Evolutionary conservation across 2,113 vertebrate genomes (phyloP), one percentile per base, ranked within the genome.

Genomic region (Apteryx owenii): DNA sequence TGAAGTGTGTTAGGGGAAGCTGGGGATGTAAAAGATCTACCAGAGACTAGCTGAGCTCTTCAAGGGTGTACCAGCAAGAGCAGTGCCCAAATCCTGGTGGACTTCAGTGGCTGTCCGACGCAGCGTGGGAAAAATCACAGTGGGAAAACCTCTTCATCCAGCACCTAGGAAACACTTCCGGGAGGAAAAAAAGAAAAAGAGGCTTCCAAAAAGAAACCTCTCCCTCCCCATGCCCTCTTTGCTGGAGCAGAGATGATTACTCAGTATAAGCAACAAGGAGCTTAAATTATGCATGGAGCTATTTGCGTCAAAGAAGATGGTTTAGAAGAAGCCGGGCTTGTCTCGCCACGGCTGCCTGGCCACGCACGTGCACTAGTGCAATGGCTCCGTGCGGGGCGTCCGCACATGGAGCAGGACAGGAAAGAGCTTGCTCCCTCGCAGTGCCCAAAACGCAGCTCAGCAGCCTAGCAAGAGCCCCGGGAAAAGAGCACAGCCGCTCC

Each of bases 31-130:
- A 33, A 60, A 26, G 54, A 18, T 31, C 56, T 60, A 17, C 29
- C 29, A 15, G 56, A 58, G 29, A 58, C 9, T 58, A 15, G 19
- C 29, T 31, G 31, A 31, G 56, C 29, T 60, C 56, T 60, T 19
- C 54, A 31, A 8, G 14, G 28, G 5, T 29, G 8, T 31, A 60
- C 31, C 31, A 58, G 56, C 8, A 31, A 31, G 51, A 22, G 15
- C 0, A 2, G 4, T 17, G 4, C 31, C 8, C 36, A 26, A 7
- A 18, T 11, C 61, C 29, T 4, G 0, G 31, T 29, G 29, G 6
- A 16, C 28, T 76, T 28, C 3, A 1, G n/a, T 3, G 3, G 29
- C 16, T 28, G 10, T 54, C 22, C 6, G 5, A 23, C 7, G 6
- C 33, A 38, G 29, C 5, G 0, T 3, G 10, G 40, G 56, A 58